Evolutionary conservation across 2,797 vertebrate species (phyloP).

Genomic region (Merluccius polli): DNA sequence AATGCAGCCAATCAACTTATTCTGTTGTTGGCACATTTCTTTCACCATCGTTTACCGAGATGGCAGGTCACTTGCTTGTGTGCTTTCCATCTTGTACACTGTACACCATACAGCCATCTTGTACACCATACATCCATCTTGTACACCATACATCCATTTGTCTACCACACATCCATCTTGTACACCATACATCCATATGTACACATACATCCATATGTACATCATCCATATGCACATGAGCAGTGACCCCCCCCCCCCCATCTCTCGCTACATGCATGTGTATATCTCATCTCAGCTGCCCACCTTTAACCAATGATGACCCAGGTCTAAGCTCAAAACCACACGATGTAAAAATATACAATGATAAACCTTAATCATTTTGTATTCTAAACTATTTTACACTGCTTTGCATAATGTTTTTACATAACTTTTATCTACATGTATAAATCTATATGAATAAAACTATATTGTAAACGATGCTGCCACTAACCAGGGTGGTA

Average conservation of each 20-base stretch:
- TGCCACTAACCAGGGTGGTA: constrained; percentile 46
- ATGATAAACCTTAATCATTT: constrained; percentile 64
- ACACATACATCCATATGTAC: not conserved
- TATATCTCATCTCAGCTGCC: constrained; percentile 30
- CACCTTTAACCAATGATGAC: constrained; percentile 10
- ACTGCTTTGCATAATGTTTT: constrained; percentile 82
- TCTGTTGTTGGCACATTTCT: not conserved
- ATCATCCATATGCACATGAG: not conserved
- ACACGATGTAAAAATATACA: constrained; percentile 51
- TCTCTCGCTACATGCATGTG: not conserved
- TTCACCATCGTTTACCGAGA: not conserved
- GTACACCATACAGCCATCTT: not conserved
- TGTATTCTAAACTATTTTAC: constrained; percentile 81
- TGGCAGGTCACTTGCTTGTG: not conserved
- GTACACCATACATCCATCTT: not conserved
- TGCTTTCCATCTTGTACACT: not conserved
- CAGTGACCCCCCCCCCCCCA: not conserved
- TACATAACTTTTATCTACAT: constrained; percentile 78
- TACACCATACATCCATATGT: not conserved
- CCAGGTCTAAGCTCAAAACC: constrained; percentile 28
- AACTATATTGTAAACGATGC: constrained; percentile 59
- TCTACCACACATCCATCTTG: too few species aligned
- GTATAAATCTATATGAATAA: constrained; percentile 64
- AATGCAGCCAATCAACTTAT: not conserved
- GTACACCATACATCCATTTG: not conserved